A percentile compares a stretch with the other conserved stretches of the same genome.
phyloP scores from a whole-genome alignment of 2,113 vertebrate species.

The Prochilodus magdalenae region DNA sequence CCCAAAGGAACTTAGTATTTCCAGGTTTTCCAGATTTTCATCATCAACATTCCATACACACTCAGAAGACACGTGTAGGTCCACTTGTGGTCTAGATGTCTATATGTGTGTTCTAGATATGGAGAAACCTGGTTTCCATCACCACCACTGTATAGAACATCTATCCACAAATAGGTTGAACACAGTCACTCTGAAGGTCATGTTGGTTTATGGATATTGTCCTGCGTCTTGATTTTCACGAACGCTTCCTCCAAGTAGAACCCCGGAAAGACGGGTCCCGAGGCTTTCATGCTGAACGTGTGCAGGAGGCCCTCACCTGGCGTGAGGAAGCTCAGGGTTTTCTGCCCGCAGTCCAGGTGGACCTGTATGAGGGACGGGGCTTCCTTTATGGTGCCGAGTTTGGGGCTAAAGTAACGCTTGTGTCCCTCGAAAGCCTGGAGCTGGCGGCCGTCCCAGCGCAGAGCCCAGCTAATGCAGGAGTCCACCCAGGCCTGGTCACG shows the following conservation, averaged over 20 bases:
- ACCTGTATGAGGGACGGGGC: background rate
- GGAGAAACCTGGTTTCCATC: too few species aligned
- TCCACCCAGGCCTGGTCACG: background rate
- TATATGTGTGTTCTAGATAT: too few species aligned
- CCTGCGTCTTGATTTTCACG: background rate
- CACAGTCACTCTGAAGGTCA: background rate
- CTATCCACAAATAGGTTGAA: too few species aligned
- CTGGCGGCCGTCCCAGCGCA: background rate
- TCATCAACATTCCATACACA: too few species aligned
- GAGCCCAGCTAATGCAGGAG: constrained; percentile 1
- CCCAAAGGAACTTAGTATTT: too few species aligned
- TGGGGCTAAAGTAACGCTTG: background rate
- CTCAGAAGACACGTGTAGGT: too few species aligned
- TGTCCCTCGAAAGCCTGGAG: constrained; percentile 3
- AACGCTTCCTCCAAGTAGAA: background rate
- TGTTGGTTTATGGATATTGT: background rate
- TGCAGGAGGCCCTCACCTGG: background rate
- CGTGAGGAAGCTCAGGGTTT: background rate
- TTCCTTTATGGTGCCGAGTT: background rate
- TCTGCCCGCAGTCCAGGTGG: constrained; percentile 2
- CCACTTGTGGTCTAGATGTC: too few species aligned
- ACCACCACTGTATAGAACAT: too few species aligned
- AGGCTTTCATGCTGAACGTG: background rate
- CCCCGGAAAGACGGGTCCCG: background rate
- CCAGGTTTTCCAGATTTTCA: too few species aligned